These are phyloP conservation scores for Chrysina gloriosa DNA, from an alignment of 2,888 invertebrate species.

Conservation along the genomic window DNA sequence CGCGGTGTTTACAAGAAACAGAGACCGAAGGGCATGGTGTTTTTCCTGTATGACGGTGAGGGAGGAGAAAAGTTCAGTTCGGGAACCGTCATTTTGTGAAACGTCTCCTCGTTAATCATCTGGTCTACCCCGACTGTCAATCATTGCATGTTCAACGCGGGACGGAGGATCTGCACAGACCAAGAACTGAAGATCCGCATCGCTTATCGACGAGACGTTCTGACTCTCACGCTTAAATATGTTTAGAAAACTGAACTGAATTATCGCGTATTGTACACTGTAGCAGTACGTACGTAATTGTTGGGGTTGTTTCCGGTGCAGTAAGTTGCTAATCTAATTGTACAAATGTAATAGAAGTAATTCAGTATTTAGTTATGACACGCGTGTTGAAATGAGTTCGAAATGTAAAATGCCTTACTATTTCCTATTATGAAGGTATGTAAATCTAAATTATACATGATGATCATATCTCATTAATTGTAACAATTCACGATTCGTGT, in stretches of 20 bases:
- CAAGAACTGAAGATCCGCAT: not conserved
- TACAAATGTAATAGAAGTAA: no score
- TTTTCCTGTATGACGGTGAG: slow-evolving; percentile 50
- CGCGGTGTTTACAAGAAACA: slow-evolving; percentile 43
- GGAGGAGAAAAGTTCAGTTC: slow-evolving; percentile 59
- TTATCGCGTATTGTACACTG: no score
- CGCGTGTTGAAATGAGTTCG: no score
- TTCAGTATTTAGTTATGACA: no score
- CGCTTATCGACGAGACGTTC: not conserved
- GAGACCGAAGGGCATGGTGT: slow-evolving; percentile 39
- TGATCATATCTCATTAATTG: no score
- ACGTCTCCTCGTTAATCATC: slow-evolving; percentile 64
- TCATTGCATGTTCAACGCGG: slow-evolving; percentile 56
- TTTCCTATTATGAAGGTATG: no score
- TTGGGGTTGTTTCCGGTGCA: no score
- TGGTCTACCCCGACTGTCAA: slow-evolving; percentile 64
- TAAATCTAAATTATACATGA: no score
- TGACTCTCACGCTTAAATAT: not conserved
- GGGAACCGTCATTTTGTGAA: slow-evolving; percentile 65
- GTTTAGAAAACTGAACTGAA: not conserved
- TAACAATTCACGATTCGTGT: no score
- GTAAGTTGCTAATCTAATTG: no score
- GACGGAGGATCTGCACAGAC: slow-evolving; percentile 24
- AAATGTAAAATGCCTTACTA: no score
- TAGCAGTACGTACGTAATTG: no score